Conservation (phyloP, 53 echinoderm and acorn worm species). For the Echinarachnius parma region DNA sequence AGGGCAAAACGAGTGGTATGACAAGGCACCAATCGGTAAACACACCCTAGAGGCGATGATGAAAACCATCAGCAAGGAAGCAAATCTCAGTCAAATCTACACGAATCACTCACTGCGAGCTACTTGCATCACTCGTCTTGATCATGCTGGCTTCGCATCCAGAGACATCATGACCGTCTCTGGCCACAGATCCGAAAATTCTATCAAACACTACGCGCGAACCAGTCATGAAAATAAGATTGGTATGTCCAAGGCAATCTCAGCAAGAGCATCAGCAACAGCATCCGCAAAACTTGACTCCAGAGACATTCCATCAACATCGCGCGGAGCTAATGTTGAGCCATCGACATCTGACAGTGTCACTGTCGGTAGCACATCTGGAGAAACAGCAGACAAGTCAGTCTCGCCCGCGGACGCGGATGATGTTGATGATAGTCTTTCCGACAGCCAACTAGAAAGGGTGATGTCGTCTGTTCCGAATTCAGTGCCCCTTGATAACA, state of each 20-base stretch:
- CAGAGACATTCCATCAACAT: background rate
- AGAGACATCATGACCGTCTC: constrained; percentile 11
- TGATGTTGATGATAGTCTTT: constrained; percentile 10
- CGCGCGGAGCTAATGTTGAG: background rate
- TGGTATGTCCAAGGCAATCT: constrained; percentile 11
- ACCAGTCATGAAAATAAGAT: constrained; percentile 5
- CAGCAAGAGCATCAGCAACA: constrained; percentile 4
- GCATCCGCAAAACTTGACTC: background rate
- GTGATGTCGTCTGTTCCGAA: constrained; percentile 8
- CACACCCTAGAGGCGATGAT: constrained; percentile 30
- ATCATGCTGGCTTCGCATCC: constrained; percentile 5
- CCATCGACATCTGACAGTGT: constrained; percentile 4
- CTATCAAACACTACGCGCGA: constrained; percentile 7
- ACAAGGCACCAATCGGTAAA: constrained; percentile 12
- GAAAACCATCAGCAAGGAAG: constrained; percentile 32
- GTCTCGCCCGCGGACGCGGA: background rate
- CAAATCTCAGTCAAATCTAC: constrained; percentile 24
- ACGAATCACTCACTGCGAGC: constrained; percentile 12
- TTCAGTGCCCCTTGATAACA: constrained; percentile 20
- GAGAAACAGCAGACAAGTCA: constrained; percentile 7
- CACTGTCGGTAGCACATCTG: background rate
- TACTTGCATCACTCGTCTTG: constrained; percentile 4
- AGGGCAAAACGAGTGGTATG: constrained; percentile 22
- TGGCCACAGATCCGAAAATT: constrained; percentile 1
- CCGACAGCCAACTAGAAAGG: constrained; percentile 21